Percentiles rank a stretch among this genome's conserved stretches.
phyloP scores from a whole-genome alignment of 2,797 vertebrate species.

The Gadopsis bispinosus region DNA sequence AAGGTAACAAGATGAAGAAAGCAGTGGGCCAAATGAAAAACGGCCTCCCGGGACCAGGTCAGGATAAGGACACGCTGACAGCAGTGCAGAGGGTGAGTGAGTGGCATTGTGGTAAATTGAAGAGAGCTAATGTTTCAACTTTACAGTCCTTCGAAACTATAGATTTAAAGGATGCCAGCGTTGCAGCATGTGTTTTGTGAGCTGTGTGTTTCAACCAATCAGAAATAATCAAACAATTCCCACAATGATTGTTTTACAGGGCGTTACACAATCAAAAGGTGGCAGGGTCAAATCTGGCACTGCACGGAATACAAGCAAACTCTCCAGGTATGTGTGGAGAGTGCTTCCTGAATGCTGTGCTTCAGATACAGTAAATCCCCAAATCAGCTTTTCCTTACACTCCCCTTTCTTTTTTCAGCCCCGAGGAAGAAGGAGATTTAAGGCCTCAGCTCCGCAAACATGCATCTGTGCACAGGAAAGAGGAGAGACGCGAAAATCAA shows the following conservation, averaged over 20 bases:
- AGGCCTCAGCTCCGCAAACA: slow-evolving; percentile 77
- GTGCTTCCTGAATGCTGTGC: background rate
- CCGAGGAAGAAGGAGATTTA: slow-evolving; percentile 75
- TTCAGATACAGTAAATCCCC: slow-evolving; percentile 24
- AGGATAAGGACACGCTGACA: slow-evolving; percentile 78
- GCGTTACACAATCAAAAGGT: slow-evolving; percentile 65
- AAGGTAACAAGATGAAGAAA: slow-evolving; percentile 83
- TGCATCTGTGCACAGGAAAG: slow-evolving; percentile 69
- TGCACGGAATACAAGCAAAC: slow-evolving; percentile 73
- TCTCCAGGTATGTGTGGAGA: slow-evolving; percentile 72
- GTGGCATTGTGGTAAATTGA: background rate
- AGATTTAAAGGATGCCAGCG: background rate
- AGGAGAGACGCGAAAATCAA: slow-evolving; percentile 77
- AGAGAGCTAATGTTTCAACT: background rate
- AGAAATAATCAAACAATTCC: background rate
- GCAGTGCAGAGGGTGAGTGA: slow-evolving; percentile 72
- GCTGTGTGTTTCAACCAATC: background rate
- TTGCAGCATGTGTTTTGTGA: background rate
- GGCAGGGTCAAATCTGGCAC: slow-evolving; percentile 69
- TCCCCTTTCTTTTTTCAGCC: slow-evolving; percentile 65
- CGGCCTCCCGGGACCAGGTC: slow-evolving; percentile 73
- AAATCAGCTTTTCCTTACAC: slow-evolving; percentile 28
- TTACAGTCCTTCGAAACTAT: background rate
- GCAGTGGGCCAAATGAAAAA: slow-evolving; percentile 75
- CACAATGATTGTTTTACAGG: slow-evolving; percentile 59